Evolutionary conservation across 2,888 invertebrate species (phyloP).

Genomic region (Helobdella robusta): DNA sequence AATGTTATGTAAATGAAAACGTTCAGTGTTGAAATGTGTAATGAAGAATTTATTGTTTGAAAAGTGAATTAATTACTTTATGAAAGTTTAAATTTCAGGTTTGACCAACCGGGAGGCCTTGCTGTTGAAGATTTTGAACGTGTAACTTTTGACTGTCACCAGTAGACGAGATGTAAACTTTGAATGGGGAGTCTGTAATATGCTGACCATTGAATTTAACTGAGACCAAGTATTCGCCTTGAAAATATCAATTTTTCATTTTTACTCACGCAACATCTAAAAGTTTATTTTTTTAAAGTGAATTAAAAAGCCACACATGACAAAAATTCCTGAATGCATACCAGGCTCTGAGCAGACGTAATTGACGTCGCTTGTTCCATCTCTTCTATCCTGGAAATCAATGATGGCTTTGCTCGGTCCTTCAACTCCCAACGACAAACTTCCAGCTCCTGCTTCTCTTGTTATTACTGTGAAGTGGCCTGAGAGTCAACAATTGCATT

Average conservation of each 20-base stretch:
- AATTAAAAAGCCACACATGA: too few relatives aligned
- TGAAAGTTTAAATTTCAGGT: too few relatives aligned
- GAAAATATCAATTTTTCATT: too few relatives aligned
- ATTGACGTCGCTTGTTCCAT: slow-evolving; percentile 90
- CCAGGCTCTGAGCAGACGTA: slow-evolving; percentile 88
- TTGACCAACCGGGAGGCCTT: slow-evolving; percentile 43
- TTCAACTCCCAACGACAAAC: slow-evolving; percentile 87
- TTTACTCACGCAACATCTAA: too few relatives aligned
- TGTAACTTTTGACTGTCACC: slow-evolving; percentile 83
- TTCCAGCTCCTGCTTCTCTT: slow-evolving; percentile 91
- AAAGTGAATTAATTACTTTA: neutral
- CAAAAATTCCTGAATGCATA: too few relatives aligned
- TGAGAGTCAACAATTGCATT: slow-evolving; percentile 34
- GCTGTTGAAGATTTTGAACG: slow-evolving; percentile 44
- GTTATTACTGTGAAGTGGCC: slow-evolving; percentile 81
- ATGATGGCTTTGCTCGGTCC: slow-evolving; percentile 96
- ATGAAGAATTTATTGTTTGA: neutral
- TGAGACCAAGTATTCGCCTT: slow-evolving; percentile 89
- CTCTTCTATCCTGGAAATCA: slow-evolving; percentile 74
- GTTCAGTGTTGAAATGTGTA: neutral
- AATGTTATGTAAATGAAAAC: neutral
- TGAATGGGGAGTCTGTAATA: slow-evolving; percentile 96
- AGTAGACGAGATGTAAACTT: slow-evolving; percentile 79
- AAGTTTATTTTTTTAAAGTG: too few relatives aligned
- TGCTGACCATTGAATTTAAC: slow-evolving; percentile 98